phyloP scores from a whole-genome alignment of 2,888 invertebrate genomes.

The Nomada flava region DNA sequence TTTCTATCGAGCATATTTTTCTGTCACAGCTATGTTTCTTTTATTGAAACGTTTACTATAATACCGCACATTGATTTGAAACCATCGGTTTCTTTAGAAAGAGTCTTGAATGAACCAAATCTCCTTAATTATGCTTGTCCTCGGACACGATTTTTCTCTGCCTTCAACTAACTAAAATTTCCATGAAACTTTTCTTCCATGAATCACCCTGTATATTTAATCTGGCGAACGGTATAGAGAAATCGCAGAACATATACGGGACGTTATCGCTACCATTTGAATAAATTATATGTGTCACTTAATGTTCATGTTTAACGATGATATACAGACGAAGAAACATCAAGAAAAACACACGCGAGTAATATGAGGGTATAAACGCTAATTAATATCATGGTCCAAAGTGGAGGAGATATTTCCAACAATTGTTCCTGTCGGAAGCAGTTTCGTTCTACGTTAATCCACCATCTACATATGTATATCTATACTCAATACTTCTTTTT shows the following conservation, averaged over 20 bases:
- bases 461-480: slow-evolving; percentile 16
- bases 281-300: slow-evolving; percentile 43
- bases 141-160: neutral
- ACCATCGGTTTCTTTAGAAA: no score
- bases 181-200: neutral
- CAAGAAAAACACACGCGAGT: slow-evolving; percentile 27
- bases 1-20: no score
- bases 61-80: no score
- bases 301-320: slow-evolving; percentile 22
- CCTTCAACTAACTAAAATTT: neutral
- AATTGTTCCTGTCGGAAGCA: slow-evolving; percentile 47
- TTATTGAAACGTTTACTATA: no score
- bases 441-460: slow-evolving; percentile 38
- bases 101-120: no score
- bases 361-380: slow-evolving; percentile 33
- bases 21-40: no score
- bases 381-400: slow-evolving; percentile 55
- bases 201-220: slow-evolving; percentile 43
- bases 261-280: slow-evolving; percentile 42
- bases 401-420: slow-evolving; percentile 45
- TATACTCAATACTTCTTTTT: neutral
- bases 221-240: slow-evolving; percentile 53
- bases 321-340: neutral
- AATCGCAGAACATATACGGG: slow-evolving; percentile 53
- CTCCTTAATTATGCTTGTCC: no score